These are phyloP conservation scores for Drosophila antonietae DNA, from an alignment of 2,888 invertebrate species.

Conservation along the genomic window DNA sequence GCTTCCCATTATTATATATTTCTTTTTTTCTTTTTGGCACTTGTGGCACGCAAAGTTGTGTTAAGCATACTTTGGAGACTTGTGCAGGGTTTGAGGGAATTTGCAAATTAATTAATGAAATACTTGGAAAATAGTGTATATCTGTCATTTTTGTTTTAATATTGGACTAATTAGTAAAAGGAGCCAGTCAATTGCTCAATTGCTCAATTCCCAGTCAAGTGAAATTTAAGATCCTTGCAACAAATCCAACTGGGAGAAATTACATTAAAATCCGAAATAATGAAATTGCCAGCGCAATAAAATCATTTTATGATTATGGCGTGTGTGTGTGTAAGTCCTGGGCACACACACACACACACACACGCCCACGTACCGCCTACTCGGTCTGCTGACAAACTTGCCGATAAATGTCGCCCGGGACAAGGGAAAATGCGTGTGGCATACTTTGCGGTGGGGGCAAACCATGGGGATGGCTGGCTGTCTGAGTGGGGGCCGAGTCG, in stretches of 20 bases:
- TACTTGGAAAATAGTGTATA: slow-evolving; percentile 32
- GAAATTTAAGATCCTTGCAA: slow-evolving; percentile 36
- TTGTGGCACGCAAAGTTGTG: slow-evolving; percentile 57
- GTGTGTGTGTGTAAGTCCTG: slow-evolving; percentile 13
- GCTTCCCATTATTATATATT: slow-evolving; percentile 7
- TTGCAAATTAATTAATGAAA: slow-evolving; percentile 69
- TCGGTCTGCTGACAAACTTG: slow-evolving; percentile 39
- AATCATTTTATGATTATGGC: slow-evolving; percentile 75
- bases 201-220: slow-evolving; percentile 22
- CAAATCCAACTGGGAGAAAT: slow-evolving; percentile 59
- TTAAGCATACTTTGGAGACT: slow-evolving; percentile 60
- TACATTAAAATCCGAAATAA: slow-evolving; percentile 76
- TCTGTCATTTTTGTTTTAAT: neutral
- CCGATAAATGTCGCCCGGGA: slow-evolving; percentile 54
- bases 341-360: slow-evolving; percentile 6
- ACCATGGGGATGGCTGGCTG: no score
- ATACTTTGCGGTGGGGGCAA: slow-evolving; percentile 39
- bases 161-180: slow-evolving; percentile 41
- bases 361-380: slow-evolving; percentile 5
- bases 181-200: slow-evolving; percentile 47
- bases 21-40: slow-evolving; percentile 11
- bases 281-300: slow-evolving; percentile 76
- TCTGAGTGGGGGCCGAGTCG: neutral
- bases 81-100: slow-evolving; percentile 20
- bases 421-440: slow-evolving; percentile 58